phyloP scores from a whole-genome alignment of 2,888 invertebrate species.

The Piscicola geometra region DNA sequence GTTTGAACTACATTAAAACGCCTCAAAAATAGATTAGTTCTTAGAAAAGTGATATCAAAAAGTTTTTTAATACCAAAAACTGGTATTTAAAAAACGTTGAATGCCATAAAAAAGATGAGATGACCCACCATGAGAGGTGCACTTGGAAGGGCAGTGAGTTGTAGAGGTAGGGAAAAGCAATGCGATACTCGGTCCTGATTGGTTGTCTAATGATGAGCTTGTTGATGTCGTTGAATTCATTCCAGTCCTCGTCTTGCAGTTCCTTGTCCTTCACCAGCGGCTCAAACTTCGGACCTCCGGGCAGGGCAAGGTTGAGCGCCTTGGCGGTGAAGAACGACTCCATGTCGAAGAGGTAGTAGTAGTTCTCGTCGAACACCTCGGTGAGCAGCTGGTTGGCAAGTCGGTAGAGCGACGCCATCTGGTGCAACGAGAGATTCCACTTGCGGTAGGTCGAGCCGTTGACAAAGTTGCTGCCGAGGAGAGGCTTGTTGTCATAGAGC shows the following conservation, averaged over 20 bases:
- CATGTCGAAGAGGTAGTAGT: slow-evolving; percentile 96
- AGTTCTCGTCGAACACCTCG: slow-evolving; percentile 95
- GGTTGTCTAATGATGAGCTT: slow-evolving; percentile 99
- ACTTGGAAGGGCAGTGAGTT: slow-evolving; percentile 98
- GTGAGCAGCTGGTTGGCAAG: slow-evolving; percentile 94
- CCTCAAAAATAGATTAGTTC: background rate
- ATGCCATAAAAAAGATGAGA: too few species aligned
- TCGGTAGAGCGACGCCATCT: slow-evolving; percentile 94
- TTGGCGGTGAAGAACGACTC: slow-evolving; percentile 99
- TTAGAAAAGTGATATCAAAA: background rate
- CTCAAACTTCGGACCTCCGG: slow-evolving; percentile 99
- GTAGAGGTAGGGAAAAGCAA: slow-evolving; percentile 97
- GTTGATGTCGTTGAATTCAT: slow-evolving; percentile 99
- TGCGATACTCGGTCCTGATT: slow-evolving; percentile 95
- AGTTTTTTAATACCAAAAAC: background rate
- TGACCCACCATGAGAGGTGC: slow-evolving; percentile 91
- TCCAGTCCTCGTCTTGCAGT: slow-evolving; percentile 98
- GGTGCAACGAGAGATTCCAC: slow-evolving; percentile 91
- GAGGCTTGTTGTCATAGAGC: slow-evolving; percentile 97
- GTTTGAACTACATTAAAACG: background rate
- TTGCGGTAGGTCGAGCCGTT: slow-evolving; percentile 94
- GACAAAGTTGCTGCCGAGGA: slow-evolving; percentile 81
- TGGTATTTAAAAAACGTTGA: background rate
- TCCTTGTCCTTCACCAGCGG: slow-evolving; percentile 96
- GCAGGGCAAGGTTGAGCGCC: slow-evolving; percentile 97